Conservation (phyloP, 2,888 invertebrate species). For the Elegia similella region DNA sequence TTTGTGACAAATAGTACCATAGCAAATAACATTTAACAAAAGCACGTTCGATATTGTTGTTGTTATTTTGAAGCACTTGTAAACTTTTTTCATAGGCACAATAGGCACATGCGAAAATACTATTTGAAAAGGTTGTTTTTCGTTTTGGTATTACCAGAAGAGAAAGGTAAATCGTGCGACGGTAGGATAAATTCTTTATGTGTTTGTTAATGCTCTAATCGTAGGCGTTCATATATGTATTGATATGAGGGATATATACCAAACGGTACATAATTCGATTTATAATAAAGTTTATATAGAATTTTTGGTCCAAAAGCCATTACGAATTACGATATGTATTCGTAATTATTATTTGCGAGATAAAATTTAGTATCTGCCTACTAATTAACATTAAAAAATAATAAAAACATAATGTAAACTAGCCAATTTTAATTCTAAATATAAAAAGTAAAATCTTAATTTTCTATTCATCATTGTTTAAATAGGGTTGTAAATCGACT, state of each 20-base stretch:
- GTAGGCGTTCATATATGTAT: too few species aligned
- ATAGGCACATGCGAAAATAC: too few species aligned
- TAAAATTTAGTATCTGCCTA: neutral
- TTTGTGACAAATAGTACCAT: too few species aligned
- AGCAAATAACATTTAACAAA: neutral
- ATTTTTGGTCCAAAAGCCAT: neutral
- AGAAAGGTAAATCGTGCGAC: too few species aligned
- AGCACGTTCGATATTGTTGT: neutral
- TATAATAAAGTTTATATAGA: too few species aligned
- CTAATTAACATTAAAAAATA: neutral
- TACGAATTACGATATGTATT: neutral
- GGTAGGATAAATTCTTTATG: too few species aligned
- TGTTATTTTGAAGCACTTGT: neutral
- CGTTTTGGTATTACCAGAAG: too few species aligned
- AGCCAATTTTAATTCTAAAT: conserved; percentile 2
- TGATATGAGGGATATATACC: too few species aligned
- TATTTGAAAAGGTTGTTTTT: too few species aligned
- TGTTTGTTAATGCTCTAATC: too few species aligned
- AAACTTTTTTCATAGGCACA: neutral
- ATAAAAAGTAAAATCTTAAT: conserved; percentile 3
- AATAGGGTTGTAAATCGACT: conserved; percentile 52
- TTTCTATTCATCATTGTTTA: conserved; percentile 24
- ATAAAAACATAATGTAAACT: neutral
- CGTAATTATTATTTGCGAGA: neutral
- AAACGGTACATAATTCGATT: too few species aligned